Conservation (phyloP, 1,140 invertebrate genomes). For the Harlomillsia oculata region DNA sequence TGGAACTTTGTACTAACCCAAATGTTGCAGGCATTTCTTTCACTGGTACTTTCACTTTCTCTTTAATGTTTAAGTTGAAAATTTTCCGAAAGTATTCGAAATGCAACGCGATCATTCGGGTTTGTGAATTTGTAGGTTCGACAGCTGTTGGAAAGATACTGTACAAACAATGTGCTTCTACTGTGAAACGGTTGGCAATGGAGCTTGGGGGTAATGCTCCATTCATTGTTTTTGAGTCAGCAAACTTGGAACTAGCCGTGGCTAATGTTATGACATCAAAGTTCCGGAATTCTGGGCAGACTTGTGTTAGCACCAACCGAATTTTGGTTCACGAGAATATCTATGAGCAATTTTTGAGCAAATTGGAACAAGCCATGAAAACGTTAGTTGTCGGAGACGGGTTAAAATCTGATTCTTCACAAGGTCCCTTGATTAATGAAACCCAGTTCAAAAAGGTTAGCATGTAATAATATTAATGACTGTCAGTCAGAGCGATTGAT, state of each 20-base stretch:
- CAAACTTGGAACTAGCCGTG: conserved; percentile 74
- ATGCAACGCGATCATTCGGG: not conserved
- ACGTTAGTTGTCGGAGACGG: conserved; percentile 75
- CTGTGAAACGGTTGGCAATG: conserved; percentile 79
- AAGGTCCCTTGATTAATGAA: conserved; percentile 86
- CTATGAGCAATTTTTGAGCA: conserved; percentile 71
- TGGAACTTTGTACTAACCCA: conserved; percentile 72
- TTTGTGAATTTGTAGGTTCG: conserved; percentile 50
- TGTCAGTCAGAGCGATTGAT: not conserved
- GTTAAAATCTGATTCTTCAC: conserved; percentile 55
- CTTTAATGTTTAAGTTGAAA: not conserved
- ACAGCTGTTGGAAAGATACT: conserved; percentile 53
- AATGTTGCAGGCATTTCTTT: conserved; percentile 85
- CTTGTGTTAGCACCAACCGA: conserved; percentile 90
- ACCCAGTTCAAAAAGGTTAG: conserved; percentile 69
- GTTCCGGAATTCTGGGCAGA: conserved; percentile 94
- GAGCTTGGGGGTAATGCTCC: conserved; percentile 98
- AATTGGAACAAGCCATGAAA: conserved; percentile 57
- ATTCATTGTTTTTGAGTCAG: conserved; percentile 91
- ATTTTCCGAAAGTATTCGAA: not conserved
- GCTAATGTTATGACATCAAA: conserved; percentile 79
- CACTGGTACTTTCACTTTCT: conserved; percentile 46
- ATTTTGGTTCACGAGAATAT: conserved; percentile 80
- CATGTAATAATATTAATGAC: too few relatives aligned
- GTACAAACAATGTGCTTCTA: conserved; percentile 39